Base-by-base conservation (phyloP, 2,888 invertebrate species). In the Luperina testacea region DNA sequence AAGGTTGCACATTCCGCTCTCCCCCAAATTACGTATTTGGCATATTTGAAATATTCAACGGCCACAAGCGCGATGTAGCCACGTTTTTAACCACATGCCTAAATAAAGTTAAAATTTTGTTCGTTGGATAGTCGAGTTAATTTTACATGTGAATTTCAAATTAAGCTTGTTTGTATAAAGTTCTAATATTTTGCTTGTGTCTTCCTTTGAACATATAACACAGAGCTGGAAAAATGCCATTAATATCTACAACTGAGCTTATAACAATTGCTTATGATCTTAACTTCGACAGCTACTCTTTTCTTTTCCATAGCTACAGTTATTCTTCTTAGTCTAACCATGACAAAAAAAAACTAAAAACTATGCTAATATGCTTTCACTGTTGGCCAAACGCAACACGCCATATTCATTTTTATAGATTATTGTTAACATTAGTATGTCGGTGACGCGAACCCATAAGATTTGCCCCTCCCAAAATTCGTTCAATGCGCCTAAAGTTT, bases 41-140 rank as follows among this genome's bases (percentile, higher is more conserved):
- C 89, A 89, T 91, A 90, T 90, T 90, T 93, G 91, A 94, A 94
- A 94, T 94, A 94, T 94, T 94, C 93, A 94, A 91, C 90, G 82
- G 82, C 82, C 81, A 80, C 78, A 78, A 72, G 76, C 82, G 78
- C 72, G 57, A 77, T 79, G 83, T 76, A 76, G 67, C 80, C 72
- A 65, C 72, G 72, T 77, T 87, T 84, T 80, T 77, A 84, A 79
- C 80, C 88, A 70, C 84, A 72, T 63, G 51, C 67, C 63, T 73
- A 82, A 88, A 87, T 88, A 79, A 88, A 84, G 78, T 83, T 84
- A 67, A 53, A 74, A 81, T 84, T 83, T 72, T 81, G 74, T 81
- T 84, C 63, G 51, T 57, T 75, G 75, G 42, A 73, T 76, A 78
- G 64, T 77, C 64, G 61, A 83, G 75, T 77, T 86, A 68, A 87